phyloP scores from a whole-genome alignment of 2,888 invertebrate genomes.

The Trypoxylon attenuatum region DNA sequence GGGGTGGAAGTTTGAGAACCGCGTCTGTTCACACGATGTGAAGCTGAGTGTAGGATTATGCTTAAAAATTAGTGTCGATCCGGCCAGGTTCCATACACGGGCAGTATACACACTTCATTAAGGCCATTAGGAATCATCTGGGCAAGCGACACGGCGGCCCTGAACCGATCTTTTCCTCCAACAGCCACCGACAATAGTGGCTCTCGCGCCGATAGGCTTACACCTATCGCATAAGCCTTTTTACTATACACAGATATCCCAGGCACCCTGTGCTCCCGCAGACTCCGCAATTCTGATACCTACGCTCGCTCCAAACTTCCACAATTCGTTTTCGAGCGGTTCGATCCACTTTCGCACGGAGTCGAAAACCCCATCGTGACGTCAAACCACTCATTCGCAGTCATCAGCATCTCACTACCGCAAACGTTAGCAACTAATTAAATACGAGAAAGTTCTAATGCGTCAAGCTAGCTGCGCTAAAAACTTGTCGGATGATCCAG shows the following conservation, averaged over 20 bases:
- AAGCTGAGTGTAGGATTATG: slow-evolving; percentile 73
- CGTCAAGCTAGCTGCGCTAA: slow-evolving; percentile 22
- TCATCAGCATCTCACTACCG: neutral
- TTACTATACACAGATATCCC: slow-evolving; percentile 47
- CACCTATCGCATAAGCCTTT: too few relatives aligned
- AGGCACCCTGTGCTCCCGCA: slow-evolving; percentile 29
- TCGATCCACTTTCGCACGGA: too few relatives aligned
- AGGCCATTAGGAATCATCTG: slow-evolving; percentile 71
- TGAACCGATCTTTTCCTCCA: slow-evolving; percentile 49
- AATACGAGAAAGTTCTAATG: slow-evolving; percentile 2
- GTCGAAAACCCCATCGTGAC: too few relatives aligned
- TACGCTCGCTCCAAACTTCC: too few relatives aligned
- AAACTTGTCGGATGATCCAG: slow-evolving; percentile 36
- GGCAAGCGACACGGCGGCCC: slow-evolving; percentile 53
- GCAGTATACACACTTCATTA: slow-evolving; percentile 73
- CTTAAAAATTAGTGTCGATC: slow-evolving; percentile 73
- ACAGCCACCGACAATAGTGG: slow-evolving; percentile 52
- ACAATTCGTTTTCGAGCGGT: too few relatives aligned
- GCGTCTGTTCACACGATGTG: slow-evolving; percentile 72
- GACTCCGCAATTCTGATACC: slow-evolving; percentile 44
- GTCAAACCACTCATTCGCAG: neutral
- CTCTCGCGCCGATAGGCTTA: slow-evolving; percentile 52
- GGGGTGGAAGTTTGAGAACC: slow-evolving; percentile 58
- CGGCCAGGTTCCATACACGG: slow-evolving; percentile 59
- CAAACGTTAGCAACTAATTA: neutral